These are phyloP conservation scores for Craseonycteris thonglongyai DNA, from an alignment of 2,113 vertebrate species.

Conservation along the genomic window DNA sequence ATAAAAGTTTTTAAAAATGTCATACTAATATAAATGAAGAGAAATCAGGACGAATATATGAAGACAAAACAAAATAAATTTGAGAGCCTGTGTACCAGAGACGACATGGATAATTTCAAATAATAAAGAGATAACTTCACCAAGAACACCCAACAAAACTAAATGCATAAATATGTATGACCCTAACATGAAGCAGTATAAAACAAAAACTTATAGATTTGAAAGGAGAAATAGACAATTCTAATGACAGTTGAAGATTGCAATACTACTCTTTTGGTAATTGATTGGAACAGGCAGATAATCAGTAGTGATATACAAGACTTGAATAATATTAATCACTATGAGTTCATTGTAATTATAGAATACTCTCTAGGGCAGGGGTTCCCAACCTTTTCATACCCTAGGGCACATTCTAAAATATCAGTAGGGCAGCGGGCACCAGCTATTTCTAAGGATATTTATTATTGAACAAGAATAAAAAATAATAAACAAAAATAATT, in stretches of 20 bases:
- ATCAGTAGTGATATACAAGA: background rate
- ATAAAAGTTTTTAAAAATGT: too few species aligned
- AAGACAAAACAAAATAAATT: background rate
- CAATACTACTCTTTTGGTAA: background rate
- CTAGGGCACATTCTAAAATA: too few species aligned
- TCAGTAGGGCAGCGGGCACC: too few species aligned
- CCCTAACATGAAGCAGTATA: background rate
- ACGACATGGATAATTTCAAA: background rate
- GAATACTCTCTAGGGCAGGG: too few species aligned
- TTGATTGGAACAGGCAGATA: background rate
- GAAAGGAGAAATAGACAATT: too few species aligned
- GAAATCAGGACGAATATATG: background rate
- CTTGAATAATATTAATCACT: background rate
- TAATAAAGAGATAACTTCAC: background rate
- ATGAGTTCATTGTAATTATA: background rate
- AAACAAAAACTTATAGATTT: background rate
- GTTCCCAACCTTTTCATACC: too few species aligned
- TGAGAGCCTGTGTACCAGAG: background rate
- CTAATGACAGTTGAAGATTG: background rate
- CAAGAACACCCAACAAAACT: background rate
- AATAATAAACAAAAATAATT: too few species aligned
- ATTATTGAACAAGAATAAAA: too few species aligned
- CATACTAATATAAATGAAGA: background rate
- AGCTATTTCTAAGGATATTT: too few species aligned
- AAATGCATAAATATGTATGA: background rate